Conservation (phyloP, 2,797 vertebrate species). For the Delichon dasypus region DNA sequence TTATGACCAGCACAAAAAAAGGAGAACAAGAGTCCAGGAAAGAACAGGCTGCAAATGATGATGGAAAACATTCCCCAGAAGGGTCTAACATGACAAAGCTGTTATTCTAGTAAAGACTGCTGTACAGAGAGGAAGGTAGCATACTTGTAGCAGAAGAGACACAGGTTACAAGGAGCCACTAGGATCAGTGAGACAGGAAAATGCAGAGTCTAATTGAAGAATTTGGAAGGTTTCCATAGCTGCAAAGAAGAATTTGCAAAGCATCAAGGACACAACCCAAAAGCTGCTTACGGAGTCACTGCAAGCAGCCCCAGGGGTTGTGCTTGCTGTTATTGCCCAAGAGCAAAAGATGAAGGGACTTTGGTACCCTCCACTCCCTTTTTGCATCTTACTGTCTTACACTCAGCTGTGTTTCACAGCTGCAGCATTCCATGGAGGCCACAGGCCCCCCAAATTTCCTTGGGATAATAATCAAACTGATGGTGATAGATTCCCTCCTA, state of each 20-base stretch:
- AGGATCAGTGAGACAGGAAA: neutral
- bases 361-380: neutral
- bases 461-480: neutral
- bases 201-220: neutral
- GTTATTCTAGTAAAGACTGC: neutral
- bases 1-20: neutral
- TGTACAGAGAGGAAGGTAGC: neutral
- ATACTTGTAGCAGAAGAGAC: neutral
- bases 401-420: neutral
- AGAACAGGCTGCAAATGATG: neutral
- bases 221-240: neutral
- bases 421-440: neutral
- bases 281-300: neutral
- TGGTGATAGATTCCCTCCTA: neutral
- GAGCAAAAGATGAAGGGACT: accelerated
- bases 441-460: neutral
- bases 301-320: neutral
- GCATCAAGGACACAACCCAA: neutral
- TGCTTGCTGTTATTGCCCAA: neutral
- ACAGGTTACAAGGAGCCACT: neutral
- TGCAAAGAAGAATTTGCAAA: neutral
- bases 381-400: neutral
- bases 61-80: neutral
- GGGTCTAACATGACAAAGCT: neutral
- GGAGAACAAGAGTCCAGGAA: neutral